Base-by-base conservation (phyloP, 2,113 vertebrate species). In the Panthera leo region DNA sequence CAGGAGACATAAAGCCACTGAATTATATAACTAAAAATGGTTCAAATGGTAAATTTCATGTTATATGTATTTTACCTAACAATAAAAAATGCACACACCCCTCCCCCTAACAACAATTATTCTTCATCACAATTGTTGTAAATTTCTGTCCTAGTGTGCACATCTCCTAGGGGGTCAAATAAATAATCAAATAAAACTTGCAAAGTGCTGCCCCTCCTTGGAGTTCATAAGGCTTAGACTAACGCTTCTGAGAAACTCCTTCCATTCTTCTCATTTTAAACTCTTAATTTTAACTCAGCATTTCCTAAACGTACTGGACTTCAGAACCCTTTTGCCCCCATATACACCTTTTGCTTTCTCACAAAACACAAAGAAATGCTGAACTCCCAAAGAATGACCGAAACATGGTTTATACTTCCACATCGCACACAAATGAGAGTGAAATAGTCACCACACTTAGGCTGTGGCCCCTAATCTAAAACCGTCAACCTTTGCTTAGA, bases 261-360 rank as follows among this genome's bases (percentile, higher is more conserved):
- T 36, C 42, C 31, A 48, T 27, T 48, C 42, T 78, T 42, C 42
- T 76, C 25, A 76, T 45, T 29, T 45, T 15, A 15, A 76, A 29
- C 53, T 68, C 93, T 51, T 55, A 45, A 67, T 90, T 95, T 86
- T 55, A 92, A 89, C 42, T 93, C 25, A 89, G 53, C 51, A 76
- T 78, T 94, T 84, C 51, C 73, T 84, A 89, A 76, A 78, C 5
- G 9, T 8, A 88, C 2, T 71, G 53, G 65, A 67, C n/a, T 63
- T 93, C 18, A 68, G 29, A 91, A 67, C 53, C 7, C 27, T 70
- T 71, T 68, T 58, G 9, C 18, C 12, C 53, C 12, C 21, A 36
- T 21, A 31, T 3, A 31, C 11, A 75, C 42, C 45, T 42, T 87
- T 51, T 19, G 65, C 5, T 18, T 83, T 65, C 23, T 85, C 63